Evolutionary conservation across 2,113 vertebrate genomes (phyloP).

Genomic region (Atrichornis clamosus): DNA sequence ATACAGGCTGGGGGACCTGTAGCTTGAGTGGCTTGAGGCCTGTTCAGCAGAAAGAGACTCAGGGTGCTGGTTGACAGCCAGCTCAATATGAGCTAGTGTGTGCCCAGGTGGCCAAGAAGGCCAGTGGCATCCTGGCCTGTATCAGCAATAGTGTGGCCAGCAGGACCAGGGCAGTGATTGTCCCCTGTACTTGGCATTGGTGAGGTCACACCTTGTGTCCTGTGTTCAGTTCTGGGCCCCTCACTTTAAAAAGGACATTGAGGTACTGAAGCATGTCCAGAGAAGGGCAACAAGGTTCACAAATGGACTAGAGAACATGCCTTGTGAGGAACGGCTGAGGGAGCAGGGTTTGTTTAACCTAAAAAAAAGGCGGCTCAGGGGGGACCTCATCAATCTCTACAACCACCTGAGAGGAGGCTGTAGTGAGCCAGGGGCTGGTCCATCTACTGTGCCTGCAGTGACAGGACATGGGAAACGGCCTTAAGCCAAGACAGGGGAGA

Average conservation of each 20-base stretch:
- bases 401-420: neutral
- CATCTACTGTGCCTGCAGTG: neutral
- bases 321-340: neutral
- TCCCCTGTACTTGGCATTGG: neutral
- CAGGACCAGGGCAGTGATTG: neutral
- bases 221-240: neutral
- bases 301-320: neutral
- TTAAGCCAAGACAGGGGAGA: neutral
- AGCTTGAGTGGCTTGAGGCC: neutral
- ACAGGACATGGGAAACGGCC: neutral
- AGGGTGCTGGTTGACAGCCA: neutral
- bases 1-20: neutral
- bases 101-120: neutral
- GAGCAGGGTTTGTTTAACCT: neutral
- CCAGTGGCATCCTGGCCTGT: neutral
- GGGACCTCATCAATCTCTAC: rapidly evolving
- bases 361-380: neutral
- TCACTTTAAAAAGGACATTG: neutral
- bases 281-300: neutral
- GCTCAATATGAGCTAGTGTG: no score
- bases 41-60: neutral
- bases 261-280: neutral
- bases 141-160: neutral
- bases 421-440: neutral
- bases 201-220: neutral